phyloP scores from a whole-genome alignment of 2,797 vertebrate species.

The Basileuterus tristriatus region DNA sequence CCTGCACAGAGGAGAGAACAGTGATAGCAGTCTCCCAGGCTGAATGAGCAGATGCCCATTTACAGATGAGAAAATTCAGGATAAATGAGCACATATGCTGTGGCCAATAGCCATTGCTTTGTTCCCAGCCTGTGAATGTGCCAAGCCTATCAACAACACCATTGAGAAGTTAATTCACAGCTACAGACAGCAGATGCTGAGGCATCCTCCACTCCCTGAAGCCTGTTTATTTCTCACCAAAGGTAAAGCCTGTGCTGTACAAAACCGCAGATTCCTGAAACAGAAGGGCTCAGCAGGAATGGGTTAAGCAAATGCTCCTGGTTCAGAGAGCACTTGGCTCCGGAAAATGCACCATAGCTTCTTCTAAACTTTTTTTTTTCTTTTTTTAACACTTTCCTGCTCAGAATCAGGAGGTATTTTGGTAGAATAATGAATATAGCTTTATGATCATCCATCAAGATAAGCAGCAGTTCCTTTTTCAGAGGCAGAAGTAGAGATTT shows the following conservation, averaged over 20 bases:
- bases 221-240: background rate
- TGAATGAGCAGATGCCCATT: background rate
- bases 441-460: background rate
- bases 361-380: background rate
- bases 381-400: background rate
- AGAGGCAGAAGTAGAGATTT: background rate
- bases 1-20: background rate
- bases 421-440: background rate
- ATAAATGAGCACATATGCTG: background rate
- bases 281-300: background rate
- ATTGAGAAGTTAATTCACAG: background rate
- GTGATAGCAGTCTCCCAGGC: background rate
- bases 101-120: background rate
- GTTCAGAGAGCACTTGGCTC: background rate
- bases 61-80: background rate
- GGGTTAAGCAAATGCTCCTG: background rate
- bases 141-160: background rate
- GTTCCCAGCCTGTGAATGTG: background rate
- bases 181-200: background rate
- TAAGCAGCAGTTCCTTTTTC: background rate
- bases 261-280: background rate
- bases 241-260: background rate
- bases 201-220: background rate
- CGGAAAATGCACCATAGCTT: fast-evolving
- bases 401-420: background rate